Conservation (phyloP, 2,888 invertebrate species). For the Ceramica pisi region DNA sequence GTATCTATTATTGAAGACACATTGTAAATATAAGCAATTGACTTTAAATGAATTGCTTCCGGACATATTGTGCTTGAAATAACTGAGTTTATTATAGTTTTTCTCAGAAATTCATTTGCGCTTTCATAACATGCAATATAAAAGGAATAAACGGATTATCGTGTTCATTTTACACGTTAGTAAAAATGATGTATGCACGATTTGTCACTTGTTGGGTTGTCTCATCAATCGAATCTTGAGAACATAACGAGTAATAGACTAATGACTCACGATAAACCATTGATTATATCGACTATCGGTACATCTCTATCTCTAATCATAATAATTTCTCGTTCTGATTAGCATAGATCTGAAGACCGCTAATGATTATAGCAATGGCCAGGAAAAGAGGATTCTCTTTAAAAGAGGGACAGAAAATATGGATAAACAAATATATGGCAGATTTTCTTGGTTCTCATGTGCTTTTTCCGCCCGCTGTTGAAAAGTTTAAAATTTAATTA, state of each 20-base stretch:
- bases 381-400: background rate
- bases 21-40: slow-evolving; percentile 43
- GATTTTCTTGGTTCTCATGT: background rate
- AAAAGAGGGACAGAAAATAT: background rate
- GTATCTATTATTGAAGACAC: slow-evolving; percentile 40
- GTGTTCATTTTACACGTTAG: background rate
- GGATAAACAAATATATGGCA: background rate
- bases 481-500: background rate
- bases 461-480: background rate
- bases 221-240: slow-evolving; percentile 25
- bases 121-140: slow-evolving; percentile 3
- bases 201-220: background rate
- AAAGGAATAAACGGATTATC: slow-evolving; percentile 8
- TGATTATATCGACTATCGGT: slow-evolving; percentile 42
- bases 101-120: slow-evolving; percentile 18
- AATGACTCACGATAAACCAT: slow-evolving; percentile 29
- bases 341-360: slow-evolving; percentile 7
- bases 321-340: slow-evolving; percentile 30
- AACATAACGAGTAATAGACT: slow-evolving; percentile 14
- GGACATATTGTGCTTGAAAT: slow-evolving; percentile 23
- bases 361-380: background rate
- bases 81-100: slow-evolving; percentile 10
- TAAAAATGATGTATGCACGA: slow-evolving; percentile 1
- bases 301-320: slow-evolving; percentile 56
- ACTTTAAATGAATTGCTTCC: slow-evolving; percentile 45